A percentile compares a stretch with the other conserved stretches of the same genome.
These are phyloP conservation scores for Diabrotica undecimpunctata DNA, from an alignment of 1,140 invertebrate genomes.

Conservation along the genomic window DNA sequence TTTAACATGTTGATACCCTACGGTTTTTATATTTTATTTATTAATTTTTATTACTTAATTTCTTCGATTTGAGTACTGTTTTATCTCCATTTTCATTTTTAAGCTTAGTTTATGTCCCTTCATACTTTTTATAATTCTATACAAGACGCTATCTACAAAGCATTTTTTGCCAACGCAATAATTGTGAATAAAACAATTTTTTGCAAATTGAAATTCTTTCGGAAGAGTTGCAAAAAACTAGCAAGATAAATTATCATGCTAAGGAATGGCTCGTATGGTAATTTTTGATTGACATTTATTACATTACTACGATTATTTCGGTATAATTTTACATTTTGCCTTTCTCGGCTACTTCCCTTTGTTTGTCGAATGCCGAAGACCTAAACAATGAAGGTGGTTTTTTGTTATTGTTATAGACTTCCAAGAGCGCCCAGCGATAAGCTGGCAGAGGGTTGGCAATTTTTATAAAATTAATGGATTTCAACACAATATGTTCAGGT, in stretches of 20 bases:
- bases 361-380: conserved; percentile 11
- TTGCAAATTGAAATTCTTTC: background rate
- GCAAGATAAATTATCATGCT: background rate
- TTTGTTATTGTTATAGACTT: background rate
- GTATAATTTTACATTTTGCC: conserved; percentile 17
- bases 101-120: no score
- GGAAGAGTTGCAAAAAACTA: background rate
- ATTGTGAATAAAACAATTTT: background rate
- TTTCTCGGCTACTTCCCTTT: conserved; percentile 10
- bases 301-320: conserved; percentile 14
- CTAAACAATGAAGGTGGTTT: conserved; percentile 11
- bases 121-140: no score
- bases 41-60: no score
- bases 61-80: no score
- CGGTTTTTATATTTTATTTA: no score
- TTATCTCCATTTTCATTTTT: no score
- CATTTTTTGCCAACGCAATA: no score
- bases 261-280: conserved; percentile 10
- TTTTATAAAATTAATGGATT: no score
- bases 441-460: no score
- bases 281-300: conserved; percentile 17
- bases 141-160: no score
- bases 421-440: background rate
- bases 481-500: no score
- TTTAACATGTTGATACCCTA: no score